Base-by-base conservation (phyloP, 2,113 vertebrate species). In the Odontophorus gujanensis region DNA sequence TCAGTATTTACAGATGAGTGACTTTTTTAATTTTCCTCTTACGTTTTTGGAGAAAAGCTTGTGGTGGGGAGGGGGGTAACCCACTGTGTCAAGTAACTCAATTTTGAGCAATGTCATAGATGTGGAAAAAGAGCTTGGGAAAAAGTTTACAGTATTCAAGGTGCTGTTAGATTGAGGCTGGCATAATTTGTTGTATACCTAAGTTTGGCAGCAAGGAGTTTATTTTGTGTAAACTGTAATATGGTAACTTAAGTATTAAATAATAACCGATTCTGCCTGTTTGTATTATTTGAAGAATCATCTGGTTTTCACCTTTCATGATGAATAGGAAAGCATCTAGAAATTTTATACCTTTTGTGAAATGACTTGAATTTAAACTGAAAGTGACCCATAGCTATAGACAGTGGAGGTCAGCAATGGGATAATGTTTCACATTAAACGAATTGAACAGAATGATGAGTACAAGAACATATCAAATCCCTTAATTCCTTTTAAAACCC, bases 401-500 rank as follows among this genome's bases (percentile, higher is more conserved):
- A 57, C 84, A 81, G 32, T 71, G 40, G 59, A 92, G 82, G 82
- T 86, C 75, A 94, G 55, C 80, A 91, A 26, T 48, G 32, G 32
- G 71, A 77, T 93, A 85, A 89, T 0, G 18, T 90, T 92, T 95
- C 91, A 91, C 86, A 95, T 95, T 92, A 95, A 90, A 63, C 7
- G 68, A 92, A 94, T 92, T 92, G 91, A 92, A 89, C 8, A 86
- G 53, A 90, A 86, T 73, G 68, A 96, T 95, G 53, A 95, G 82
- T 77, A 89, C 75, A 61, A 50, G 96, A 96, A 75, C 85, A 88
- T 69, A 73, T 13, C 79, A 90, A 95, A 95, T 91, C 94, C 42
- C 0, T 90, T 97, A 95, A 97, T 95, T 93, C 94, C 59, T 92
- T 91, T 75, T 95, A 95, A 96, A 22, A 57, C 30, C 26, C 28